Evolutionary conservation across 1,140 invertebrate genomes (phyloP).

Genomic region (Drosophila serrata): DNA sequence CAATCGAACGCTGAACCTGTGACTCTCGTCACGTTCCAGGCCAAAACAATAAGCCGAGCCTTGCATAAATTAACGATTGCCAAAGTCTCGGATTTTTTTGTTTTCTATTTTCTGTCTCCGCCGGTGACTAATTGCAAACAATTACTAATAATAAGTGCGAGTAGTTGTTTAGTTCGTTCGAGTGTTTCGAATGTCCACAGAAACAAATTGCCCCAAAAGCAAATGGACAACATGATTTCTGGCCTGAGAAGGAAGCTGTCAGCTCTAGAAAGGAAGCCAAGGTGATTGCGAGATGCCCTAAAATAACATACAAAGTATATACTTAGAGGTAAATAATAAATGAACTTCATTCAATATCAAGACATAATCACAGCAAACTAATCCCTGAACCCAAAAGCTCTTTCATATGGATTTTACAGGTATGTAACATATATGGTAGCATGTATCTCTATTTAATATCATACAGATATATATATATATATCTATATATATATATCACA

Average conservation of each 20-base stretch:
- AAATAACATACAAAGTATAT: background rate
- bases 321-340: background rate
- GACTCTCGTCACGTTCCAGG: slow-evolving; percentile 29
- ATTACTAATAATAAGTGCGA: slow-evolving; percentile 53
- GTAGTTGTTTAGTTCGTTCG: slow-evolving; percentile 14
- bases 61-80: slow-evolving; percentile 53
- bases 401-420: background rate
- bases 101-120: slow-evolving; percentile 6
- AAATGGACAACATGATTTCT: slow-evolving; percentile 42
- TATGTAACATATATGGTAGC: no score
- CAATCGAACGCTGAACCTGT: slow-evolving; percentile 31
- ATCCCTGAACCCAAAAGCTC: background rate
- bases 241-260: slow-evolving; percentile 44
- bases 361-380: background rate
- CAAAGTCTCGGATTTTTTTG: slow-evolving; percentile 22
- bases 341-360: background rate
- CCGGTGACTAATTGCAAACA: slow-evolving; percentile 60
- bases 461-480: background rate
- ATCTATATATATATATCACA: background rate
- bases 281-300: background rate
- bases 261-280: background rate
- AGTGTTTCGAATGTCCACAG: slow-evolving; percentile 15
- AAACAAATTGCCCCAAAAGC: slow-evolving; percentile 39
- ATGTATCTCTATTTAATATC: background rate
- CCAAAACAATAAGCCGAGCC: slow-evolving; percentile 20